Conservation (phyloP, 2,113 vertebrate genomes). For the Cavia aperea region DNA sequence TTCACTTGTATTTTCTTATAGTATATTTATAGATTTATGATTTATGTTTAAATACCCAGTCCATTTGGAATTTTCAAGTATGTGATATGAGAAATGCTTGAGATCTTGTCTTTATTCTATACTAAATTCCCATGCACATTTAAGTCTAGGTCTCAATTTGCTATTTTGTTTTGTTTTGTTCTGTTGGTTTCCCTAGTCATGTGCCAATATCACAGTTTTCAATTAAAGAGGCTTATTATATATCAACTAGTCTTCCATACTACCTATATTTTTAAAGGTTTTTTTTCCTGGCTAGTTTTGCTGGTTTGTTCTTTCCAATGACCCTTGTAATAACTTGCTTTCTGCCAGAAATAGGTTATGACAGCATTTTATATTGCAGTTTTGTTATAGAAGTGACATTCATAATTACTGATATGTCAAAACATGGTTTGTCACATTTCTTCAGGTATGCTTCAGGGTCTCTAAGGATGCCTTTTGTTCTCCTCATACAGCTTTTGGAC, state of each 20-base stretch:
- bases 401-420: not conserved
- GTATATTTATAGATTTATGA: not conserved
- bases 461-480: not conserved
- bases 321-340: conserved; percentile 4
- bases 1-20: not conserved
- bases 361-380: not conserved
- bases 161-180: not conserved
- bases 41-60: not conserved
- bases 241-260: not conserved
- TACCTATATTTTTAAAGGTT: not conserved
- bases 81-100: not conserved
- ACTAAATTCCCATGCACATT: not conserved
- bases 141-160: not conserved
- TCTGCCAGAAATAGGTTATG: conserved; percentile 4
- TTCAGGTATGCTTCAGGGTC: not conserved
- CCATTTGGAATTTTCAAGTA: not conserved
- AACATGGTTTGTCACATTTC: not conserved
- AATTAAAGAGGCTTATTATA: not conserved
- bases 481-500: not conserved
- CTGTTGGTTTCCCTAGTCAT: not conserved
- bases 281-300: not conserved
- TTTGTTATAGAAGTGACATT: not conserved
- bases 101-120: not conserved
- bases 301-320: conserved; percentile 12
- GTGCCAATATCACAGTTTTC: not conserved